Evolutionary conservation across 1,140 invertebrate species (phyloP).

Genomic region (Lerema accius): DNA sequence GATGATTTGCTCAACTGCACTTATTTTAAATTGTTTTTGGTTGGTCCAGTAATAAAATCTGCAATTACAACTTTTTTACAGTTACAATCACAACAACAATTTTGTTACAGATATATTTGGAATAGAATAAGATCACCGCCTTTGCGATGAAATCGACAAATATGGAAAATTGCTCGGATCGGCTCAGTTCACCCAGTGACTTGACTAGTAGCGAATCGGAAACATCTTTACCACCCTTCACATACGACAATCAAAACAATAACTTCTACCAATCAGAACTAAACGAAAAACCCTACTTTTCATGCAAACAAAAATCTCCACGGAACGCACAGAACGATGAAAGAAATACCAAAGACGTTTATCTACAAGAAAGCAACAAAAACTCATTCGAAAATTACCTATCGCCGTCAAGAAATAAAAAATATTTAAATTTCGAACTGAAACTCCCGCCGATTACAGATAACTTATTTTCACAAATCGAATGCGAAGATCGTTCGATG

Average conservation of each 20-base stretch:
- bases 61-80: too few species aligned
- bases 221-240: conserved; percentile 68
- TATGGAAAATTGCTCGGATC: conserved; percentile 71
- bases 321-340: conserved; percentile 42
- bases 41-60: too few species aligned
- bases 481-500: conserved; percentile 58
- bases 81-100: too few species aligned
- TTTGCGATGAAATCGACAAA: conserved; percentile 72
- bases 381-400: conserved; percentile 66
- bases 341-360: conserved; percentile 56
- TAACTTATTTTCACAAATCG: conserved; percentile 66
- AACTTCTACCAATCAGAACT: conserved; percentile 62
- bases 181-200: conserved; percentile 71
- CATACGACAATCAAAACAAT: conserved; percentile 64
- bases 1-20: too few species aligned
- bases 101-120: too few species aligned
- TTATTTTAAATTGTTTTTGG: too few species aligned
- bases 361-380: conserved; percentile 68
- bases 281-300: conserved; percentile 65
- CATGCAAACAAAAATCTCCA: conserved; percentile 67
- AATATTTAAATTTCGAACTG: conserved; percentile 74
- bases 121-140: too few species aligned
- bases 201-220: conserved; percentile 72
- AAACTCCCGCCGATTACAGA: conserved; percentile 68
- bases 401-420: conserved; percentile 63